Percentiles rank a stretch among this genome's conserved stretches.
These are phyloP conservation scores for Liparis tanakae DNA, from an alignment of 2,797 vertebrate genomes.

Conservation along the genomic window DNA sequence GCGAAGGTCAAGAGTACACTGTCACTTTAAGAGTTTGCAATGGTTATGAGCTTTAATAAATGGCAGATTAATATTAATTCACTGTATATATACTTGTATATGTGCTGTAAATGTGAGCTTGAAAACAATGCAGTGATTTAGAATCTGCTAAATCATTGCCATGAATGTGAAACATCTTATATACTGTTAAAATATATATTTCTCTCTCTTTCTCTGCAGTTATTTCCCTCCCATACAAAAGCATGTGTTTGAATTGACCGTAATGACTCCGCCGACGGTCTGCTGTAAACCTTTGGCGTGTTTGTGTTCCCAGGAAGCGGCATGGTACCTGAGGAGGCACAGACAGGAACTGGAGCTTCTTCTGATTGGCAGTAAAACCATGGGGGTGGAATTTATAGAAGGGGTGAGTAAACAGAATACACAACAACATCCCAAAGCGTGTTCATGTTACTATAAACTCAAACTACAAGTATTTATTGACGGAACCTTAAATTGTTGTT, in stretches of 20 bases:
- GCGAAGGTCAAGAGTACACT: background rate
- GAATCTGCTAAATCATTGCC: background rate
- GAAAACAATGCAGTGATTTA: background rate
- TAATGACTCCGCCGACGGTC: background rate
- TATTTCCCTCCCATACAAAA: background rate
- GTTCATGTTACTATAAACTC: background rate
- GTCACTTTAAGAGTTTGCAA: conserved; percentile 1
- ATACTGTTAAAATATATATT: background rate
- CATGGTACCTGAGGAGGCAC: conserved; percentile 86
- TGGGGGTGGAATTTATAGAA: conserved; percentile 89
- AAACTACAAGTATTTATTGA: background rate
- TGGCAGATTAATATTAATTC: background rate
- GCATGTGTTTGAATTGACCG: background rate
- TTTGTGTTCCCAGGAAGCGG: conserved; percentile 82
- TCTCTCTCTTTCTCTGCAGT: background rate
- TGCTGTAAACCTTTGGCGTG: background rate
- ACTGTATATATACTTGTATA: background rate
- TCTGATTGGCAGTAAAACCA: conserved; percentile 83
- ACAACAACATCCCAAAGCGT: background rate
- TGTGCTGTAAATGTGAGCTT: background rate
- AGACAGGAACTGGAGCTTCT: conserved; percentile 90
- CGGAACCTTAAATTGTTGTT: conserved; percentile 6
- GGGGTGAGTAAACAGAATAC: conserved; percentile 81
- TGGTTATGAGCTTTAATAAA: background rate
- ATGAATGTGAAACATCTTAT: background rate